Evolutionary conservation across 2,113 vertebrate genomes (phyloP).

Genomic region (sheep (Ovis aries)): ARS-UI_Ramb_v3.0 NC_056076.1:5553001-5553500

Average conservation of each 20-base stretch:
- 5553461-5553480: background rate
- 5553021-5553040: background rate
- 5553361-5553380: background rate
- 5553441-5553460: background rate
- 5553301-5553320: background rate
- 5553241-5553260: background rate
- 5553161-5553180: background rate
- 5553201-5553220: background rate
- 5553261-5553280: background rate
- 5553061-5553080: background rate
- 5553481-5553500: background rate
- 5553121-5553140: background rate
- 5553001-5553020: background rate
- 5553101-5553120: background rate
- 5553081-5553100: background rate
- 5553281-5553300: background rate
- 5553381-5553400: background rate
- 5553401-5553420: too few relatives aligned
- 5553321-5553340: background rate
- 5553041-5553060: background rate
- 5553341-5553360: background rate
- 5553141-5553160: background rate
- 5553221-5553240: background rate
- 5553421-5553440: background rate
- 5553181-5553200: background rate